Base-by-base conservation (phyloP, 2,888 invertebrate genomes). In the Drosophila tripunctata region DNA sequence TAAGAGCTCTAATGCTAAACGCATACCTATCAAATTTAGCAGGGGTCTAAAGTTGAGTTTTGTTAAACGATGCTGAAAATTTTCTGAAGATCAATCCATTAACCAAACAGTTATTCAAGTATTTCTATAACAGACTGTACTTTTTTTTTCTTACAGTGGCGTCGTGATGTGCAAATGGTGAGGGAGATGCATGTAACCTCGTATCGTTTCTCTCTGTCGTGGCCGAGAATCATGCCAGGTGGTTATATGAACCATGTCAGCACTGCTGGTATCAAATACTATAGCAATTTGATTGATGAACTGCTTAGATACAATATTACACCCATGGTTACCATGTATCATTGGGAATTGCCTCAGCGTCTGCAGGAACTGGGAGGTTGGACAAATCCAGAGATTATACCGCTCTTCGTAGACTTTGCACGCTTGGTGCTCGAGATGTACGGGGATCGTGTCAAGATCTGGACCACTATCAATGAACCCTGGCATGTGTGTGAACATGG, bases 401-500 rank as follows among this genome's bases (percentile, higher is more conserved):
- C 94, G 24, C 92, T 93, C 67, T 95, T 93, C 78, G 93, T 92
- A 17, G 94, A 95, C 78, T 95, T 94, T 69, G 94, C 95, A 0
- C 93, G 92, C 67, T 78, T 95, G 24, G 86, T 94, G 57, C 93
- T 94, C 67, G 92, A 93, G 50, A 91, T 93, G 83, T 94, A 93
- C 71, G 95, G 93, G 0, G 92, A 93, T 74, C 93, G 93, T 85
- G 94, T 95, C 4, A 94, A 93, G 88, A 92, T 93, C 63, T 96
- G 96, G 96, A 93, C 95, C 8, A 96, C 96, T 0, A 93, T 96
- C 72, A 96, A 96, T 87, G 96, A 96, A 87, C 96, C 96, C 2
- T 91, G 92, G 92, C 91, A 91, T 70, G 86, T 92, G 36, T 92
- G 92, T 44, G 92, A 91, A 48, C 91, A 91, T 52, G 89, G 90